These are phyloP conservation scores for Garrulus glandarius DNA, from an alignment of 2,797 vertebrate species.

Conservation along the genomic window DNA sequence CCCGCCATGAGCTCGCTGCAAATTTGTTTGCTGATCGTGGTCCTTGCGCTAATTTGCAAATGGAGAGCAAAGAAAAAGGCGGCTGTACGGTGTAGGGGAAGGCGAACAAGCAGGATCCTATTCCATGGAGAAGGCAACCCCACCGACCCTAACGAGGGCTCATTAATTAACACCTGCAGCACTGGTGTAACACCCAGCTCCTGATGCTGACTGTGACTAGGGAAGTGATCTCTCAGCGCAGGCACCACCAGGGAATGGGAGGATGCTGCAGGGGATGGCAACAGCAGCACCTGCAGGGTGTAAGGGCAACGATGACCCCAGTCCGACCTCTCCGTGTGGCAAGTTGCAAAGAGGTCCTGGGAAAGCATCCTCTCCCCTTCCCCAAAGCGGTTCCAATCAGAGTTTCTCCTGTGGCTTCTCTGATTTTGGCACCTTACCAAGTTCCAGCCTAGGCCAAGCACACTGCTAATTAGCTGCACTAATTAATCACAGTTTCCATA, in stretches of 20 bases:
- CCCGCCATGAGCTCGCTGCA: background rate
- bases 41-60: constrained; percentile 11
- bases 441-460: background rate
- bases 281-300: background rate
- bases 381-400: background rate
- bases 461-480: background rate
- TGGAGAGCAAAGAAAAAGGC: background rate
- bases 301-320: fast-evolving
- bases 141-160: background rate
- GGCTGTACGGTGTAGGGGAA: fast-evolving
- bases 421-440: background rate
- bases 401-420: background rate
- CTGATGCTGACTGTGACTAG: background rate
- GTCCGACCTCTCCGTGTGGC: fast-evolving
- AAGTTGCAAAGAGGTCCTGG: background rate
- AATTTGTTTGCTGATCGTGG: constrained; percentile 44
- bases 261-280: background rate
- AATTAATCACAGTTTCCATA: constrained; percentile 49
- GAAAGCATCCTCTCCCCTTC: background rate
- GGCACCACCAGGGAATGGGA: background rate
- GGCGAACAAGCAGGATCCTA: background rate
- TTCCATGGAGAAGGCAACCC: background rate
- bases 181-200: background rate
- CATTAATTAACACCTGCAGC: background rate
- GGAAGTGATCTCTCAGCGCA: background rate